Evolutionary conservation across 2,888 invertebrate species (phyloP), one percentile per base, ranked within the genome.

Genomic region (Rhagium mordax): DNA sequence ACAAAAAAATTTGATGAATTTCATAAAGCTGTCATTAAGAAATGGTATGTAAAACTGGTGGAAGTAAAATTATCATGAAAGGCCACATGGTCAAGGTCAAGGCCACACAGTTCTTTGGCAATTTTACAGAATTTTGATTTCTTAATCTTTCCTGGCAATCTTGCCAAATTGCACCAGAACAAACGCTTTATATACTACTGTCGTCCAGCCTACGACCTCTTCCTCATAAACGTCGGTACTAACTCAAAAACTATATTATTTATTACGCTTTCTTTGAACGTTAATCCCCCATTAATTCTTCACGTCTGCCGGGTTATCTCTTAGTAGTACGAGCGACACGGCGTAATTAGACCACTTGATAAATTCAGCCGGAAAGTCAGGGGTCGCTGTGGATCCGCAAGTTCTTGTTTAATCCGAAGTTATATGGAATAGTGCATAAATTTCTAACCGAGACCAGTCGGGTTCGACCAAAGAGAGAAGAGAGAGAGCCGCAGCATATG

Each of bases 351-450:
- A 27, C 51, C 27, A 64, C 51, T 64, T 64, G 21, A 64, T 64
- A 64, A 62, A 62, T 62, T 48, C 49, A 8, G 15, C 27, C 8
- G 18, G 8, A 27, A 64, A 51, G 29, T 51, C 64, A 18, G 16
- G 64, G 64, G 16, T 24, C 2, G 48, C 48, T 20, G 10, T 24
- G 62, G 24, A 62, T 47, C 15, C 13, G n/a, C 33, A 59, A 59
- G 18, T 59, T 59, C 29, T 33, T 27, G 57, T 41, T 70, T 61
- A 70, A 62, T 61, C 61, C 53, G 16, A 21, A 53, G 55, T 53
- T 53, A 51, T 51, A 53, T 61, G 29, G 61, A 59, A 55, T 70
- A 61, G 20, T 27, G 49, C 60, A 60, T 69, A 61, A 53, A 69
- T 70, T 70, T 61, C 51, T 70, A 55, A 53, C 61, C 57, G 18